phyloP scores from a whole-genome alignment of 2,888 invertebrate species.

The Eupithecia exiguata region DNA sequence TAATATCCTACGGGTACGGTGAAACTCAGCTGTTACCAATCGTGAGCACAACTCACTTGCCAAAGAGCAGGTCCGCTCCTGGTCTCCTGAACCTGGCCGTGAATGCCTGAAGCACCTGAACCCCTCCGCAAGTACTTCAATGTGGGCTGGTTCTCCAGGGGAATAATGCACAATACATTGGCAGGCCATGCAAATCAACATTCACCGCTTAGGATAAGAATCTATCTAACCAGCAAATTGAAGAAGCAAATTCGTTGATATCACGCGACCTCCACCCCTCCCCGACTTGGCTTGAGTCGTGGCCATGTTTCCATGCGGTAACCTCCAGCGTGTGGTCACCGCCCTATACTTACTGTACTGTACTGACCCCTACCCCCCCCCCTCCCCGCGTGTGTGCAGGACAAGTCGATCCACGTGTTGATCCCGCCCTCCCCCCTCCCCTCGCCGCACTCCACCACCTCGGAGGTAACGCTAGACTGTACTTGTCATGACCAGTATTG shows the following conservation, averaged over 20 bases:
- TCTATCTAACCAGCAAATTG: too few relatives aligned
- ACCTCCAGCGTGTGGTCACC: too few relatives aligned
- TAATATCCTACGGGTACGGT: too few relatives aligned
- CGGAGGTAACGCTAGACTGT: not conserved
- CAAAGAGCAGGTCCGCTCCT: too few relatives aligned
- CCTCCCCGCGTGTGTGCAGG: not conserved
- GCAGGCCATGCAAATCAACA: not conserved
- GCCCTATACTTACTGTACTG: too few relatives aligned
- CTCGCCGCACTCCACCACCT: slow-evolving; percentile 4
- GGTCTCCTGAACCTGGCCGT: not conserved
- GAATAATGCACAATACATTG: not conserved
- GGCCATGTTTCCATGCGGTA: too few relatives aligned
- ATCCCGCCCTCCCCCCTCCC: not conserved
- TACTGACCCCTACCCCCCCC: not conserved
- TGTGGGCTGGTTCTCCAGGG: not conserved
- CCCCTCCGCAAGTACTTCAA: not conserved
- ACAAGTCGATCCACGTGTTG: not conserved
- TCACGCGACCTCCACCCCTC: too few relatives aligned
- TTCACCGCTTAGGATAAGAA: too few relatives aligned
- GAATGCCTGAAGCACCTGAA: not conserved
- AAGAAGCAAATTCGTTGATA: too few relatives aligned
- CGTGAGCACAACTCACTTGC: not conserved
- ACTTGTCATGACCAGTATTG: not conserved
- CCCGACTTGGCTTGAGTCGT: too few relatives aligned
- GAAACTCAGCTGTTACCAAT: too few relatives aligned